Evolutionary conservation across 2,888 invertebrate species (phyloP).

Genomic region (Drosophila kambysellisi): DNA sequence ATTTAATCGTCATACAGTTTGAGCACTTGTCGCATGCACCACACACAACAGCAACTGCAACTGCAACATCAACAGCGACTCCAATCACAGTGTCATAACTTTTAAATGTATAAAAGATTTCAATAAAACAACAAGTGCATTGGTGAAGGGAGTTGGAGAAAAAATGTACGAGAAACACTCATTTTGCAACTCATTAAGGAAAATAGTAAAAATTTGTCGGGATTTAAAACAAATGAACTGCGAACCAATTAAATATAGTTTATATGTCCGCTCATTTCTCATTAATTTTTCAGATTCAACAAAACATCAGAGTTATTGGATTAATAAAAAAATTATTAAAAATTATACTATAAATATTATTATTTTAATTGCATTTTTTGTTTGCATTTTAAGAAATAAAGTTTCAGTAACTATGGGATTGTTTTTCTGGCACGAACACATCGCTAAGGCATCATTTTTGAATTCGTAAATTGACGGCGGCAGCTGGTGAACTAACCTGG

Average conservation of each 20-base stretch:
- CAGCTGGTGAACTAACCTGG: slow-evolving; percentile 5
- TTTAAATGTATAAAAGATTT: slow-evolving; percentile 26
- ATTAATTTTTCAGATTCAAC: neutral
- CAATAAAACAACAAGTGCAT: neutral
- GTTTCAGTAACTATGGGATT: neutral
- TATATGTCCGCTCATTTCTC: neutral
- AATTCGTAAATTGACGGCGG: slow-evolving; percentile 37
- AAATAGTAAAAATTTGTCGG: neutral
- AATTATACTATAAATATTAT: neutral
- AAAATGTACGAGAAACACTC: neutral
- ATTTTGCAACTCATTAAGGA: neutral
- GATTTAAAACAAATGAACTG: neutral
- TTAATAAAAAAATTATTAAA: neutral
- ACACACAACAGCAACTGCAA: slow-evolving; percentile 7
- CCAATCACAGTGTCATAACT: slow-evolving; percentile 47
- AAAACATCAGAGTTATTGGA: neutral
- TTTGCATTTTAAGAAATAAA: neutral
- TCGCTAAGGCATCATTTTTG: slow-evolving; percentile 29
- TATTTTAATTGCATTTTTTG: neutral
- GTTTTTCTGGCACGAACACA: slow-evolving; percentile 25
- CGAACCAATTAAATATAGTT: neutral
- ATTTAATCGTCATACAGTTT: slow-evolving; percentile 35
- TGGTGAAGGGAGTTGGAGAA: slow-evolving; percentile 26
- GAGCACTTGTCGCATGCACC: slow-evolving; percentile 9
- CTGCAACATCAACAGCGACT: slow-evolving; percentile 2